Evolutionary conservation across 1,140 invertebrate genomes (phyloP), one percentile per base, ranked within the genome.

Genomic region (Marisa cornuarietis): DNA sequence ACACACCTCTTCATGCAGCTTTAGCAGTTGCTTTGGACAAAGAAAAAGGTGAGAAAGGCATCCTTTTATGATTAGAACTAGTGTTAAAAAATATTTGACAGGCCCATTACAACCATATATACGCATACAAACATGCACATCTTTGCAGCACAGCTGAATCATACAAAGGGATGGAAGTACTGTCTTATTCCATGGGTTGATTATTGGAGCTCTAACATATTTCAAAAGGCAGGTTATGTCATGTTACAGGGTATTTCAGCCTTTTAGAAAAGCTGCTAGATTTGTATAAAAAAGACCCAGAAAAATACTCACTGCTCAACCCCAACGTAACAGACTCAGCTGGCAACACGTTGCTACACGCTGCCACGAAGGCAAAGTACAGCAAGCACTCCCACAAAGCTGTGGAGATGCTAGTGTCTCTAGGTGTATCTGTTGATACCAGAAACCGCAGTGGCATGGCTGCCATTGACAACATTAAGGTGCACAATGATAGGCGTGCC

Each of bases 1-100:
- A 81, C 71, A 78, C 88, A 71, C 87, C 88, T 0, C 81, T 87
- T 10, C 87, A 88, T 84, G 87, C 87, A 80, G 87, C 88, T 16
- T 20, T 86, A 22, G 71, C 68, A 7, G 83, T 88, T 18, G 85
- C 83, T 8, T 54, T 88, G 62, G 82, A 83, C 65, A 85, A 84
- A 78, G 83, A 87, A 22, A 87, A 83, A 85, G 85, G 86, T 88
- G 75, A 68, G 80, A 14, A 8, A 18, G 54, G 11, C 54, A 58
- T 42, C 31, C 78, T n/a, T 24, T 11, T 22, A 22, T 42, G 65
- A 26, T 42, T 42, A 42, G 31, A 42, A 42, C 31, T 42, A 6
- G 6, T 42, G 31, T n/a, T 42, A 42, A 42, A 42, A 42, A 42
- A 42, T 42, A 42, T 42, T 42, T 42, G 31, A 42, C 31, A 42